A percentile compares a stretch with the other conserved stretches of the same genome.
phyloP scores from a whole-genome alignment of 2,888 invertebrate species.

The Patella pellucida region DNA sequence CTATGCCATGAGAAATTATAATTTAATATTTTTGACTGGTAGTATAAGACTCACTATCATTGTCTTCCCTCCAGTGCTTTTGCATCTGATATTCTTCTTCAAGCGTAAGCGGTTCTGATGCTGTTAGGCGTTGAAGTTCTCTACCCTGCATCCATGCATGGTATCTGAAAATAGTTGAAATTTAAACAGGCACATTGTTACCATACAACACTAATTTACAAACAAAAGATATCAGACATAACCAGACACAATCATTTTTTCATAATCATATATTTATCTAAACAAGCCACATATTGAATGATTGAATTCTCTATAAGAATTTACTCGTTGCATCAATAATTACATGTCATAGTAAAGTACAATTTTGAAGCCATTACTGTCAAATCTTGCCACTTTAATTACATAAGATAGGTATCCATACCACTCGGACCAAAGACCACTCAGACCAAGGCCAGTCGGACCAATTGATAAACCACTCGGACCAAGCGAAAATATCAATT shows the following conservation, averaged over 20 bases:
- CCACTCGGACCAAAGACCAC: too few species aligned
- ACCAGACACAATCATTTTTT: too few species aligned
- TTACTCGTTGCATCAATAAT: too few species aligned
- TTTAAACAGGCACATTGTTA: too few species aligned
- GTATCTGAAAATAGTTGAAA: conserved; percentile 76
- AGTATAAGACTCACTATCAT: conserved; percentile 79
- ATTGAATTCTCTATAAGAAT: background rate
- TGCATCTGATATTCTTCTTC: conserved; percentile 95
- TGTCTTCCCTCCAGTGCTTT: conserved; percentile 86
- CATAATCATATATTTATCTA: background rate
- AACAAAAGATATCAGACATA: background rate
- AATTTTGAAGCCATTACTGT: too few species aligned
- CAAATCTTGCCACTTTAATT: too few species aligned
- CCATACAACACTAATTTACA: background rate
- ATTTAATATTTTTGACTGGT: background rate
- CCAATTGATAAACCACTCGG: too few species aligned
- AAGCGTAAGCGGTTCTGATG: conserved; percentile 87
- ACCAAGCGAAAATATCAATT: too few species aligned
- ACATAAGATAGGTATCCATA: too few species aligned
- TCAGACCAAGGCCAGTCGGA: too few species aligned
- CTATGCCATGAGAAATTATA: background rate
- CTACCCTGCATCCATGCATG: conserved; percentile 93
- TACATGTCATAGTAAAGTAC: too few species aligned
- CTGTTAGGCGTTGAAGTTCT: conserved; percentile 86
- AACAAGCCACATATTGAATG: conserved; percentile 12